These are phyloP conservation scores for Acromyrmex heyeri DNA, from an alignment of 1,140 invertebrate genomes.

Conservation along the genomic window DNA sequence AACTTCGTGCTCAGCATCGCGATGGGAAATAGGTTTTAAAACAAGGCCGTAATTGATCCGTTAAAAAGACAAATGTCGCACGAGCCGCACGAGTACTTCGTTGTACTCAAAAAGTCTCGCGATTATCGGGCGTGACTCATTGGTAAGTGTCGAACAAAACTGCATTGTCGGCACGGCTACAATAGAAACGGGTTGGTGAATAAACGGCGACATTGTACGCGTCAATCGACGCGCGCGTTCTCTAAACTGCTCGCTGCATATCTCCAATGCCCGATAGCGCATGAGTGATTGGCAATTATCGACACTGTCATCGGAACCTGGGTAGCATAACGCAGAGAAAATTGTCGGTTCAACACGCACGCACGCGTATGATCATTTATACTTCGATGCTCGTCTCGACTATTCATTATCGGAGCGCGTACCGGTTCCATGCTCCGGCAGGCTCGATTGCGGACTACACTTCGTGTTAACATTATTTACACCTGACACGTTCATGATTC, in stretches of 20 bases:
- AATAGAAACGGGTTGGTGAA: conserved; percentile 59
- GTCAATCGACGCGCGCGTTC: conserved; percentile 27
- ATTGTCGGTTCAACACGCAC: conserved; percentile 49
- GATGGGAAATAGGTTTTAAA: background rate
- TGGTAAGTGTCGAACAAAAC: conserved; percentile 69
- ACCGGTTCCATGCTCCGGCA: conserved; percentile 59
- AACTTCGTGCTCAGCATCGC: background rate
- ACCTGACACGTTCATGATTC: conserved; percentile 55
- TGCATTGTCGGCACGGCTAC: conserved; percentile 61
- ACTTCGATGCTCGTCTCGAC: conserved; percentile 50
- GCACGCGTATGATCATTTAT: conserved; percentile 55
- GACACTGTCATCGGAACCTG: conserved; percentile 65
- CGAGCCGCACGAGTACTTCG: conserved; percentile 22
- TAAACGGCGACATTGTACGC: conserved; percentile 68
- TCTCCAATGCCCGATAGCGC: conserved; percentile 63
- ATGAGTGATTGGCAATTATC: conserved; percentile 76
- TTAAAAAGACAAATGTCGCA: conserved; percentile 21
- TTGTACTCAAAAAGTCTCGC: conserved; percentile 55
- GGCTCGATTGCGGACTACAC: background rate
- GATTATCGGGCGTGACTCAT: conserved; percentile 68
- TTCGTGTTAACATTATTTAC: conserved; percentile 67
- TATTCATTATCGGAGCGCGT: conserved; percentile 65
- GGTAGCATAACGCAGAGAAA: conserved; percentile 58
- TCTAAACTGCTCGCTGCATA: conserved; percentile 50
- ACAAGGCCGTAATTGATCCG: conserved; percentile 1